Evolutionary conservation across 2,797 vertebrate species (phyloP).

Genomic region (Apogon talboti): DNA sequence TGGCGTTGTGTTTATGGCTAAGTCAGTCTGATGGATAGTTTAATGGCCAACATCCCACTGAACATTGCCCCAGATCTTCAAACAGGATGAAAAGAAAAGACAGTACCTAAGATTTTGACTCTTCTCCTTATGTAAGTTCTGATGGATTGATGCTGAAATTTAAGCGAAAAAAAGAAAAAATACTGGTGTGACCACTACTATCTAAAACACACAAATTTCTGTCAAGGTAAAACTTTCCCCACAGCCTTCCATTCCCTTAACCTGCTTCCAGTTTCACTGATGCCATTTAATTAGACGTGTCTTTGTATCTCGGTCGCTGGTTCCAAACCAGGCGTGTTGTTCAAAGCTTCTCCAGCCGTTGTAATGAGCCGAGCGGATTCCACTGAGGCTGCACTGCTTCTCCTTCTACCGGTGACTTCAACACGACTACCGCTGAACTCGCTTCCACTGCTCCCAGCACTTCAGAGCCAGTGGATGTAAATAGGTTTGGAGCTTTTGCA

Average conservation of each 20-base stretch:
- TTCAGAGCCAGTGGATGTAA: constrained; percentile 44
- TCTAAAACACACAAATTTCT: neutral
- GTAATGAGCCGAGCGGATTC: constrained; percentile 66
- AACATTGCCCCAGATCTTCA: too few relatives aligned
- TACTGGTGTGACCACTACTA: neutral
- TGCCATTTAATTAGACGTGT: constrained; percentile 54
- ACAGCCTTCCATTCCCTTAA: neutral
- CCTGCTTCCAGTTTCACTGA: constrained; percentile 19
- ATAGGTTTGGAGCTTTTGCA: constrained; percentile 54
- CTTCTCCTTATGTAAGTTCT: too few relatives aligned
- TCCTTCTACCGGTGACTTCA: constrained; percentile 45
- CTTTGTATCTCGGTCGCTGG: constrained; percentile 20
- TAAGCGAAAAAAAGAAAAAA: too few relatives aligned
- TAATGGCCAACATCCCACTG: too few relatives aligned
- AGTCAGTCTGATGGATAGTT: too few relatives aligned
- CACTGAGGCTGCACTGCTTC: constrained; percentile 37
- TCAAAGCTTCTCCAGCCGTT: constrained; percentile 47
- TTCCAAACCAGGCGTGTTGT: constrained; percentile 42
- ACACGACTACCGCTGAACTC: constrained; percentile 45
- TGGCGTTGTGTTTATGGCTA: too few relatives aligned
- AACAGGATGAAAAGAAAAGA: too few relatives aligned
- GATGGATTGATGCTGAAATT: too few relatives aligned
- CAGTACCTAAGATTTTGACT: too few relatives aligned
- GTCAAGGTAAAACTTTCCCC: neutral
- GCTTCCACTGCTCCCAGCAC: constrained; percentile 41